A percentile compares a stretch with the other conserved stretches of the same genome.
Evolutionary conservation across 2,888 invertebrate genomes (phyloP).

Genomic region (Lasius platythorax): DNA sequence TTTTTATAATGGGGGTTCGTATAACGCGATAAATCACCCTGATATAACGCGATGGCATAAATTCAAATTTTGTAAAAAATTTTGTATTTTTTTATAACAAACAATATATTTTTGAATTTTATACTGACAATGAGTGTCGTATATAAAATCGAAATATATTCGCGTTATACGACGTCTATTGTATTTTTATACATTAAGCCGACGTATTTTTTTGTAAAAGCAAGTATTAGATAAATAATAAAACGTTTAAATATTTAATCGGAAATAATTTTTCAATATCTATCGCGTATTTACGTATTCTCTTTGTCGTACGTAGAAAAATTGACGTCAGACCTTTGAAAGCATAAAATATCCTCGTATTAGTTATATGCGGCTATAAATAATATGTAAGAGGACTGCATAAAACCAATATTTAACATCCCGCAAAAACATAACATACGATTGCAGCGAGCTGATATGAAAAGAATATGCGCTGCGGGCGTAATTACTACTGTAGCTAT

Average conservation of each 20-base stretch:
- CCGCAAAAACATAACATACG: neutral
- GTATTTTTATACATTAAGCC: neutral
- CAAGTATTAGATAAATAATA: neutral
- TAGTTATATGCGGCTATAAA: neutral
- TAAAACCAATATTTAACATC: conserved; percentile 31
- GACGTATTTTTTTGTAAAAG: neutral
- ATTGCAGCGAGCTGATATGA: conserved; percentile 7
- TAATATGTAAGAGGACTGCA: neutral
- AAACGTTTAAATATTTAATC: neutral
- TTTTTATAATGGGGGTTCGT: no score
- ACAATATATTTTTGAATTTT: no score
- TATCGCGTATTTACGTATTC: neutral
- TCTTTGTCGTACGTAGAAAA: conserved; percentile 24
- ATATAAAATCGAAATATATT: no score
- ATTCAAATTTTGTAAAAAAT: no score
- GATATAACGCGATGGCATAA: no score
- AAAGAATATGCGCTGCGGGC: conserved; percentile 2
- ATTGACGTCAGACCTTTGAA: neutral
- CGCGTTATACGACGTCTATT: neutral
- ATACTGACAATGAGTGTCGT: no score
- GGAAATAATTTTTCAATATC: neutral
- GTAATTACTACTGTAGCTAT: conserved; percentile 6
- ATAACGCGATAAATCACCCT: no score
- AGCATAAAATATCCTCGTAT: neutral
- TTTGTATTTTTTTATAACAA: no score